These are phyloP conservation scores for Nesidiocoris tenuis DNA, from an alignment of 2,888 invertebrate genomes.

Conservation along the genomic window DNA sequence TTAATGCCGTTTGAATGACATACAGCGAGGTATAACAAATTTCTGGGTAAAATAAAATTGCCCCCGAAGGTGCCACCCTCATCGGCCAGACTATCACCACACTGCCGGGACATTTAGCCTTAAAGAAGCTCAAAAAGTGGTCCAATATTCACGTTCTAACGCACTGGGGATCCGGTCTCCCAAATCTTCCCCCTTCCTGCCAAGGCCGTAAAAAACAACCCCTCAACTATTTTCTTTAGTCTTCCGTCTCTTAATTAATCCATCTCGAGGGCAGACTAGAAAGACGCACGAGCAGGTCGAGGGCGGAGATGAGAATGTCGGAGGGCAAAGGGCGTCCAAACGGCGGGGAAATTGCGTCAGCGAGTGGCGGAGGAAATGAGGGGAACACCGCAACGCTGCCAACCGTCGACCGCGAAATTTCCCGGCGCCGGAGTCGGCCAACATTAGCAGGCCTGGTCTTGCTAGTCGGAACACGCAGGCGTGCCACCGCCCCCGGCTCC, in stretches of 20 bases:
- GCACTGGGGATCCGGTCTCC: no score
- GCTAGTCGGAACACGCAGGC: slow-evolving; percentile 22
- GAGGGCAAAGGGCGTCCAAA: neutral
- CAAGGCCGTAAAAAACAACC: neutral
- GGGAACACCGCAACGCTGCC: slow-evolving; percentile 11
- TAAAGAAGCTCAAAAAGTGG: no score
- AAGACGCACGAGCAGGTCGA: neutral
- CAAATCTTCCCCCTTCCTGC: neutral
- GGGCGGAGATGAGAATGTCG: slow-evolving; percentile 4
- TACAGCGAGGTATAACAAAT: no score
- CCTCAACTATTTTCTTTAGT: neutral
- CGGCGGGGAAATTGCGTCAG: slow-evolving; percentile 2
- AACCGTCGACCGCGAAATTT: slow-evolving; percentile 13
- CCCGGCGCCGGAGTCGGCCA: neutral
- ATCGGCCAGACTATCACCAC: no score
- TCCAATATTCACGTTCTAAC: no score
- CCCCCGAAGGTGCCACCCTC: no score
- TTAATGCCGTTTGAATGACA: no score
- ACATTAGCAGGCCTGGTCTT: neutral
- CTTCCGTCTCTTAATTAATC: slow-evolving; percentile 27
- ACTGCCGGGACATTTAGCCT: no score
- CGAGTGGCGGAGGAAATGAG: neutral
- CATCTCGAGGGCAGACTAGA: neutral
- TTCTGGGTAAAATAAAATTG: no score
- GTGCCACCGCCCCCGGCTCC: slow-evolving; percentile 6